These are phyloP conservation scores for Ficedula albicollis DNA, from an alignment of 2,797 vertebrate genomes.

Conservation along the genomic window DNA sequence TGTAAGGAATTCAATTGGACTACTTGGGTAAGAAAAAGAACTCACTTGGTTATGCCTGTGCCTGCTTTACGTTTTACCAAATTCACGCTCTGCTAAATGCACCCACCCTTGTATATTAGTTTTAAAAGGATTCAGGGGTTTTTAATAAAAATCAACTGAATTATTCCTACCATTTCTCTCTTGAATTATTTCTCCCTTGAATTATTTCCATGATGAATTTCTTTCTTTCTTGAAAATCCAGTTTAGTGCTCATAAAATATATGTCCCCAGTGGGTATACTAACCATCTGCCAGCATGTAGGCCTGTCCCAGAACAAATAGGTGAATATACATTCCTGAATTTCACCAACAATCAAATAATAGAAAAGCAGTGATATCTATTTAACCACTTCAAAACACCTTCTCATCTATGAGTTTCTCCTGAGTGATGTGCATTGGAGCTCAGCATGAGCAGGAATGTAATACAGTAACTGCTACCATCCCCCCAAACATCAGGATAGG, in stretches of 20 bases:
- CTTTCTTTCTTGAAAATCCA: background rate
- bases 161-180: slow-evolving; percentile 17
- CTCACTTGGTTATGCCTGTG: background rate
- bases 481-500: background rate
- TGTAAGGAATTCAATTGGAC: background rate
- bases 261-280: background rate
- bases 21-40: background rate
- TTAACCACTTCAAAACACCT: background rate
- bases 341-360: background rate
- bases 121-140: background rate
- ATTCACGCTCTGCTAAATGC: background rate
- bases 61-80: background rate
- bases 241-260: slow-evolving; percentile 22
- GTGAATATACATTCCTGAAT: background rate
- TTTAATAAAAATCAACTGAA: slow-evolving; percentile 59
- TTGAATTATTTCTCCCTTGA: slow-evolving; percentile 18
- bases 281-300: background rate
- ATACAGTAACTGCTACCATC: background rate
- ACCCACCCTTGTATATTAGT: background rate
- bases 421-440: background rate
- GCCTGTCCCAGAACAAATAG: background rate
- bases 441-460: background rate
- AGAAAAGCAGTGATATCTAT: background rate
- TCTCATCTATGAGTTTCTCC: background rate
- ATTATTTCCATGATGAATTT: background rate